Evolutionary conservation across 2,113 vertebrate genomes (phyloP).

Genomic region (Pontoporia blainvillei): DNA sequence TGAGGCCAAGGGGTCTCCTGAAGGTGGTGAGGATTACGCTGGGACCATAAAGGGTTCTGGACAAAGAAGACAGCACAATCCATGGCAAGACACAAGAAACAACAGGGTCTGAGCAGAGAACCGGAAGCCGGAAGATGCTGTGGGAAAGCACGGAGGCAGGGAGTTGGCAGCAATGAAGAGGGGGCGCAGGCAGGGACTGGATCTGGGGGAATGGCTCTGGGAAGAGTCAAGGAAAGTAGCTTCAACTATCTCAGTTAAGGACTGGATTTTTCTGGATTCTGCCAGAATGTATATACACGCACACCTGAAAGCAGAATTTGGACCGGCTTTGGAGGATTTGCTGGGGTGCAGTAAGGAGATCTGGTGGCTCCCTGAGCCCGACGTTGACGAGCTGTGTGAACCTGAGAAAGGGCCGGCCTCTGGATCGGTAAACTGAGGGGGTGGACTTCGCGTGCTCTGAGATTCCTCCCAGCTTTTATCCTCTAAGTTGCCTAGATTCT

Average conservation of each 20-base stretch:
- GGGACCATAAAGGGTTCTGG: not conserved
- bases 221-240: not conserved
- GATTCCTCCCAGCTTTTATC: not conserved
- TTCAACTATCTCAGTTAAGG: not conserved
- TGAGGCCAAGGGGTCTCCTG: not conserved
- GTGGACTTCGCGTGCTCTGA: too few relatives aligned
- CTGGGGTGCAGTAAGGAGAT: not conserved
- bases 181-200: not conserved
- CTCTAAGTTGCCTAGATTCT: not conserved
- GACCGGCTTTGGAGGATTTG: not conserved
- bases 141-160: not conserved
- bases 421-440: not conserved
- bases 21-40: not conserved
- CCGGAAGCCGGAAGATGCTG: not conserved
- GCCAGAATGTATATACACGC: not conserved
- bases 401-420: not conserved
- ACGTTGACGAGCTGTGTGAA: not conserved
- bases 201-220: fast-evolving
- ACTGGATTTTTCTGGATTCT: not conserved
- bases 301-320: not conserved
- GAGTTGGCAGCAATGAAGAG: not conserved
- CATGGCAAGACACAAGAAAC: not conserved
- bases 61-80: not conserved
- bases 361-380: fast-evolving
- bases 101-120: not conserved